phyloP scores from a whole-genome alignment of 2,888 invertebrate species.

The Oeneis ivallda region DNA sequence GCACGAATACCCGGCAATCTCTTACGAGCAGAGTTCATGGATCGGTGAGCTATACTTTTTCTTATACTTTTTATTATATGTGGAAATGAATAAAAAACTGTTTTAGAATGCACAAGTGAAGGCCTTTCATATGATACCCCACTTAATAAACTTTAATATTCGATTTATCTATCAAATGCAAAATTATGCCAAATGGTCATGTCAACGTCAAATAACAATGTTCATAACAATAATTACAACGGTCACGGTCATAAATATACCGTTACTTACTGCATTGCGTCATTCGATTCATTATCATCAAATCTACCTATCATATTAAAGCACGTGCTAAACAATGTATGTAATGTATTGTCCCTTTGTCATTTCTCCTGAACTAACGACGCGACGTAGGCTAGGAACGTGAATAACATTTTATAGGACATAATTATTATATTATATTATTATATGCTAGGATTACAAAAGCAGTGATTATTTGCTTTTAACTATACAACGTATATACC shows the following conservation, averaged over 20 bases:
- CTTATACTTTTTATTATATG: constrained; percentile 19
- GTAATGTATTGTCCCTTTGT: constrained; percentile 8
- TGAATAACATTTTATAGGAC: constrained; percentile 4
- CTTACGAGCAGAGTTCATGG: constrained; percentile 86
- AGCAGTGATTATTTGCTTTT: not conserved
- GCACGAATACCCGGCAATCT: constrained; percentile 76
- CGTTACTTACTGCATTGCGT: not conserved
- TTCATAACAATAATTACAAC: too few species aligned
- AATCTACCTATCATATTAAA: too few species aligned
- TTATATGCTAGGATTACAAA: not conserved
- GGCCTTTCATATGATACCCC: too few species aligned
- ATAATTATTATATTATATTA: not conserved
- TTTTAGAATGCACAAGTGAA: too few species aligned
- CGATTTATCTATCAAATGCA: too few species aligned
- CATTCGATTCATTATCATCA: too few species aligned
- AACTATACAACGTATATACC: not conserved
- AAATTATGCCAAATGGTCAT: too few species aligned
- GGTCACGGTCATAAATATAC: not conserved
- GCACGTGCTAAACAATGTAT: not conserved
- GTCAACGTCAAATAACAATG: too few species aligned
- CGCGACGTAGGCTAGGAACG: not conserved
- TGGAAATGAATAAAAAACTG: too few species aligned
- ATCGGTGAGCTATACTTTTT: too few species aligned
- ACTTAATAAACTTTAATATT: not conserved
- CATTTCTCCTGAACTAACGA: not conserved